Percentiles rank a stretch among this genome's conserved stretches.
phyloP scores from a whole-genome alignment of 1,140 invertebrate species.

The Branchinecta lindahli region DNA sequence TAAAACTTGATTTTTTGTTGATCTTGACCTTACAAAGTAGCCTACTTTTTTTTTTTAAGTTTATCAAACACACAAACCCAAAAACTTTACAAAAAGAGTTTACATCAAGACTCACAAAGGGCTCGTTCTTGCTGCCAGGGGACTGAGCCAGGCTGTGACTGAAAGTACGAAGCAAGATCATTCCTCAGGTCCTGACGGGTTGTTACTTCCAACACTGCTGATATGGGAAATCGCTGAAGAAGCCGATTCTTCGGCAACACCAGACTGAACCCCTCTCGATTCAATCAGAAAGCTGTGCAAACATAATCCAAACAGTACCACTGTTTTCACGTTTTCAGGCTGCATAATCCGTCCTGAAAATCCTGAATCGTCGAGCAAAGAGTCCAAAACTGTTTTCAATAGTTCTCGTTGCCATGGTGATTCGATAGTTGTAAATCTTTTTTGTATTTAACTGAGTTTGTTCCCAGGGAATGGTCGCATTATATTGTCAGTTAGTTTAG shows the following conservation, averaged over 20 bases:
- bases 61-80: no score
- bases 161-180: neutral
- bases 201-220: neutral
- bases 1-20: no score
- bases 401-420: conserved; percentile 11
- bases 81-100: no score
- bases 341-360: conserved; percentile 11
- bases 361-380: conserved; percentile 14
- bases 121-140: neutral
- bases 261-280: neutral
- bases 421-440: conserved; percentile 25
- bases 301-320: conserved; percentile 4
- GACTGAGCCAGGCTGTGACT: neutral
- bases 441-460: conserved; percentile 22
- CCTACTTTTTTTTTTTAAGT: no score
- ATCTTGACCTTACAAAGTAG: no score
- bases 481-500: conserved; percentile 28
- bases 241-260: neutral
- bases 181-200: neutral
- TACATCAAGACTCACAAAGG: no score
- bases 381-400: conserved; percentile 19
- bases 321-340: neutral
- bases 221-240: neutral
- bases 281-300: conserved; percentile 14
- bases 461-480: conserved; percentile 33